Percentiles rank a stretch among this genome's conserved stretches.
These are phyloP conservation scores for Phalera bucephala DNA, from an alignment of 2,888 invertebrate genomes.

Conservation along the genomic window DNA sequence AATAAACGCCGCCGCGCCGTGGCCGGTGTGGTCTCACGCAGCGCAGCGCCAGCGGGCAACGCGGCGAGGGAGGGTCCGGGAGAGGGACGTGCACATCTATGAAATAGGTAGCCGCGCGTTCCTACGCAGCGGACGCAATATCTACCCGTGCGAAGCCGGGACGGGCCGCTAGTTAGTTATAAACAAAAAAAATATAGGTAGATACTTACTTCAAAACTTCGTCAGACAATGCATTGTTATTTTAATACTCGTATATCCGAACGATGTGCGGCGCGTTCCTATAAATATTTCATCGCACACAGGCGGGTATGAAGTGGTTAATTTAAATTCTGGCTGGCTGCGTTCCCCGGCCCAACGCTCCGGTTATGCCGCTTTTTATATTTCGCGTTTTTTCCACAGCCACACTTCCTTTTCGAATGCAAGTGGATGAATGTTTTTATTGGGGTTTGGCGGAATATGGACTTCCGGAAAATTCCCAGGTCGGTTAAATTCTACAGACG, in stretches of 20 bases:
- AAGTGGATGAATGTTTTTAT: slow-evolving; percentile 43
- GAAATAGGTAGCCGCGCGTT: too few relatives aligned
- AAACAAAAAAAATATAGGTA: too few relatives aligned
- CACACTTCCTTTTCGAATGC: slow-evolving; percentile 38
- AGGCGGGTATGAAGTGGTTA: slow-evolving; percentile 71
- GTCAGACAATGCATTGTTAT: slow-evolving; percentile 37
- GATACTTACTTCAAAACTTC: too few relatives aligned
- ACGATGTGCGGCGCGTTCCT: slow-evolving; percentile 44
- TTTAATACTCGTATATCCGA: slow-evolving; percentile 37
- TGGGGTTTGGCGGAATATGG: slow-evolving; percentile 35
- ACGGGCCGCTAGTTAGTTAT: too few relatives aligned
- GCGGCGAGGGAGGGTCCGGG: too few relatives aligned
- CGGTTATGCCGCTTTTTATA: slow-evolving; percentile 41
- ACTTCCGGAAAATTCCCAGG: slow-evolving; percentile 8
- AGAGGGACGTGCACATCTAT: too few relatives aligned
- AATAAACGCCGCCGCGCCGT: too few relatives aligned
- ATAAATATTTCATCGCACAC: slow-evolving; percentile 63
- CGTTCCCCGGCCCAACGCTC: slow-evolving; percentile 41
- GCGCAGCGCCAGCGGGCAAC: too few relatives aligned
- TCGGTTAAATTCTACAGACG: too few relatives aligned
- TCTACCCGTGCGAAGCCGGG: too few relatives aligned
- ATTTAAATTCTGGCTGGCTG: slow-evolving; percentile 66
- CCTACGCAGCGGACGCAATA: too few relatives aligned
- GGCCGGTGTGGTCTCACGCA: too few relatives aligned
- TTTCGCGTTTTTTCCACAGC: slow-evolving; percentile 35